Base-by-base conservation (phyloP, 2,888 invertebrate species). In the Amiota minor region DNA sequence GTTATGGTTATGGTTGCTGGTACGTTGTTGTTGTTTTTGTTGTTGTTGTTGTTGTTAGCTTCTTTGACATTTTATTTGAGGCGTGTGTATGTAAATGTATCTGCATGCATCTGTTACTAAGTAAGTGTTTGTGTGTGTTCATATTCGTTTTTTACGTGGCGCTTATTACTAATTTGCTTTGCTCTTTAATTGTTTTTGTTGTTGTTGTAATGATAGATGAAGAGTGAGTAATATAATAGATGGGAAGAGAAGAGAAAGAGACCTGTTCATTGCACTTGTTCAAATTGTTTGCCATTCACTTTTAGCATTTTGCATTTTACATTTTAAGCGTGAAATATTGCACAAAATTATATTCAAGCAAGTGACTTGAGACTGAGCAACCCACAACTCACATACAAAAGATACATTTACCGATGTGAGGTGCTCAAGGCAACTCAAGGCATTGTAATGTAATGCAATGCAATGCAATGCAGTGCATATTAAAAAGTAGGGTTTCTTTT, bases 291-390 rank as follows among this genome's bases (percentile, higher is more conserved):
- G 59, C 45, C 47, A 59, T 20, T 72, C 56, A 49, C 73, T 73
- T 9, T 20, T 46, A 16, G 78, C 69, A 71, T 46, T 56, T 61
- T n/a, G 72, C 14, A 55, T 72, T 75, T 77, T 72, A 45, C 76
- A 73, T 68, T 76, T 73, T 74, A 76, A 76, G 35, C 35, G 35
- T 35, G 35, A 35, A 35, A 35, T 35, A 35, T 35, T 35, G 35
- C 35, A 35, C 35, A 35, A 35, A 35, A 35, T 35, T 35, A 35
- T 35, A 35, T 3, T 35, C 35, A 35, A 35, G 35, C 35, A 35
- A 35, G 35, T 35, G 35, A 35, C 35, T 35, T 35, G 35, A 35
- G 35, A 35, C 35, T 35, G 35, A 35, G 6, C 35, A 35, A 35
- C 35, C 35, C 35, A 35, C 35, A 35, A 35, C 4, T 6, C 35